Conservation (phyloP, 1,140 invertebrate genomes). For the Megathymus violae region DNA sequence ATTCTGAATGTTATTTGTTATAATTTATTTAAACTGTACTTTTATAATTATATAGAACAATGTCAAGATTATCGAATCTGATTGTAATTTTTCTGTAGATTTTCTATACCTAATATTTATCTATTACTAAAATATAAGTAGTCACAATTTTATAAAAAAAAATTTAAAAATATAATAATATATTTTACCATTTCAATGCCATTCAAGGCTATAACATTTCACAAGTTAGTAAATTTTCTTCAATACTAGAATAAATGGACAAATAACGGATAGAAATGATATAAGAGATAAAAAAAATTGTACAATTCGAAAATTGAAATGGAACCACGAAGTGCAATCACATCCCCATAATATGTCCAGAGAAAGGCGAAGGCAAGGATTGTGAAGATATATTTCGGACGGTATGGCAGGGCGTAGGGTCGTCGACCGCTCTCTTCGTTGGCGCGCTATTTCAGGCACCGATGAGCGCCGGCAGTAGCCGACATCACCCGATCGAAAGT, state of each 20-base stretch:
- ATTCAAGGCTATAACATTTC: no score
- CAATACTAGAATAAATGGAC: no score
- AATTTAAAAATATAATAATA: no score
- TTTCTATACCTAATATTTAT: no score
- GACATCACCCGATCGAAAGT: slow-evolving; percentile 59
- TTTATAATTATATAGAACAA: slow-evolving; percentile 3
- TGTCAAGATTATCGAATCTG: no score
- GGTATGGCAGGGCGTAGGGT: slow-evolving; percentile 72
- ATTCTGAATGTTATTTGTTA: background rate
- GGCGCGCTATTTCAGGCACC: slow-evolving; percentile 78
- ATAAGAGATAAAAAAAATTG: no score
- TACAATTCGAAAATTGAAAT: background rate
- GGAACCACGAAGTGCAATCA: background rate
- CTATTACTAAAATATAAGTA: no score
- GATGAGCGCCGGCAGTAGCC: slow-evolving; percentile 61
- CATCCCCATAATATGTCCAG: slow-evolving; percentile 25
- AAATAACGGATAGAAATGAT: no score
- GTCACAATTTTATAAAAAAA: background rate
- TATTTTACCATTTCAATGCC: no score
- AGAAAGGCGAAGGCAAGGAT: slow-evolving; percentile 49
- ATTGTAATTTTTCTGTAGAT: no score
- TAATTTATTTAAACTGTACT: no score
- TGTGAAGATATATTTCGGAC: slow-evolving; percentile 63
- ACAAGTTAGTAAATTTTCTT: no score
- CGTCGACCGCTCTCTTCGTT: slow-evolving; percentile 72